phyloP scores from a whole-genome alignment of 2,888 invertebrate genomes.

The Clivina fossor region DNA sequence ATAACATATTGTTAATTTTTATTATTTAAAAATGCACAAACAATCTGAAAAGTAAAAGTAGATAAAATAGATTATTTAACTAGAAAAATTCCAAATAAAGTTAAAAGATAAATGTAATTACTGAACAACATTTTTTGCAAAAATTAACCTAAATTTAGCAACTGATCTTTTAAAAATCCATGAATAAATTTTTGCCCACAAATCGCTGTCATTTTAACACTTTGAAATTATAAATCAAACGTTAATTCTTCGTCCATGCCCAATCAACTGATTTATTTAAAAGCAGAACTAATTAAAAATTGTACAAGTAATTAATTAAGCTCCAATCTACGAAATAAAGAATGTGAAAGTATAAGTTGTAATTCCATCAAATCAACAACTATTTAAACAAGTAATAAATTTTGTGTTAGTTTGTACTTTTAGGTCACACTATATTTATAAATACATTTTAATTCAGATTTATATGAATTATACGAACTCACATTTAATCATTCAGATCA shows the following conservation, averaged over 20 bases:
- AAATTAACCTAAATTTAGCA: too few species aligned
- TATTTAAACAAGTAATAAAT: conserved; percentile 23
- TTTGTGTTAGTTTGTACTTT: conserved; percentile 7
- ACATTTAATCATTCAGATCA: too few species aligned
- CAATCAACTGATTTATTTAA: conserved; percentile 26
- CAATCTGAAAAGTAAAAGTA: too few species aligned
- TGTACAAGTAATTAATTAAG: conserved; percentile 29
- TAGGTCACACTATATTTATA: background rate
- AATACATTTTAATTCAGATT: background rate
- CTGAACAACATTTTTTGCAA: too few species aligned
- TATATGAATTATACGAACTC: background rate
- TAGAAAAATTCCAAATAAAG: too few species aligned
- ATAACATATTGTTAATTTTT: too few species aligned
- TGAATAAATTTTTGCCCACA: background rate
- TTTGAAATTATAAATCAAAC: conserved; percentile 16
- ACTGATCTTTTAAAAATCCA: too few species aligned
- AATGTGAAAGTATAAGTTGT: conserved; percentile 29
- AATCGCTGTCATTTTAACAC: conserved; percentile 23
- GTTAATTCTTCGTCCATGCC: conserved; percentile 15
- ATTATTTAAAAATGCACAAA: too few species aligned
- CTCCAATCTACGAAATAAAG: conserved; percentile 24
- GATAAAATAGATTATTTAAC: too few species aligned
- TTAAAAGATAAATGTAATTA: too few species aligned
- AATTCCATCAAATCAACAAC: conserved; percentile 20
- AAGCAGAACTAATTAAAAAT: conserved; percentile 27